Conservation (phyloP, 2,797 vertebrate genomes). For the Oreonectes daqikongensis region DNA sequence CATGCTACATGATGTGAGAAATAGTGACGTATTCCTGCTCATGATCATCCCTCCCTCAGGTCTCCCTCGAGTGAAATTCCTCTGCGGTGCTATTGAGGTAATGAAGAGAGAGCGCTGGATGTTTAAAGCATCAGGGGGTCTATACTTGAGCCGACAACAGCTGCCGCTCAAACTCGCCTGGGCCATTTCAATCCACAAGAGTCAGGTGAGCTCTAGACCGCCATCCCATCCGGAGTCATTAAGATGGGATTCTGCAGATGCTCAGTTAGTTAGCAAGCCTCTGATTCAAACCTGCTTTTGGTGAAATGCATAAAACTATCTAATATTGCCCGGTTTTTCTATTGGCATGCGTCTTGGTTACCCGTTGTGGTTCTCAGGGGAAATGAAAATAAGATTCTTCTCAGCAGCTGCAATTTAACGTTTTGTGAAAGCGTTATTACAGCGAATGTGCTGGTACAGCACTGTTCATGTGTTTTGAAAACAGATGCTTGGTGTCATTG, state of each 20-base stretch:
- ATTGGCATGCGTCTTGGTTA: not conserved
- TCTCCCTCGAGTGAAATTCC: conserved; percentile 87
- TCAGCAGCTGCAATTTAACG: not conserved
- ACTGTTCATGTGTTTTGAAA: not conserved
- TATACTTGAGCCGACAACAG: conserved; percentile 87
- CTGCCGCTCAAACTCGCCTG: conserved; percentile 94
- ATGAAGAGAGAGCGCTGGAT: conserved; percentile 87
- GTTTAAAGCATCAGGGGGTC: conserved; percentile 82
- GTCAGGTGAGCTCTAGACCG: conserved; percentile 80
- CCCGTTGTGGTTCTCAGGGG: not conserved
- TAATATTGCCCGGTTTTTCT: not conserved
- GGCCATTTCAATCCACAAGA: conserved; percentile 99
- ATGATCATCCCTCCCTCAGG: conserved; percentile 70
- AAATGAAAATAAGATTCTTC: not conserved
- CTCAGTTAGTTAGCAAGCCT: not conserved
- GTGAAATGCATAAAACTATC: not conserved
- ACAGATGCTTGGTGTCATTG: not conserved
- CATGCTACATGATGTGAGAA: not conserved
- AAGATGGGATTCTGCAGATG: not conserved
- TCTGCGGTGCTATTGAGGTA: conserved; percentile 84
- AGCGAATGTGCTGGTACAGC: not conserved
- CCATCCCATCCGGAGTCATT: conserved; percentile 3
- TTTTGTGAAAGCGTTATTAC: not conserved
- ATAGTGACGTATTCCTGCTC: not conserved
- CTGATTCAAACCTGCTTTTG: conserved; percentile 3